Percentiles rank a stretch among this genome's conserved stretches.
Evolutionary conservation across 2,797 vertebrate species (phyloP).

Genomic region (Pygocentrus nattereri): DNA sequence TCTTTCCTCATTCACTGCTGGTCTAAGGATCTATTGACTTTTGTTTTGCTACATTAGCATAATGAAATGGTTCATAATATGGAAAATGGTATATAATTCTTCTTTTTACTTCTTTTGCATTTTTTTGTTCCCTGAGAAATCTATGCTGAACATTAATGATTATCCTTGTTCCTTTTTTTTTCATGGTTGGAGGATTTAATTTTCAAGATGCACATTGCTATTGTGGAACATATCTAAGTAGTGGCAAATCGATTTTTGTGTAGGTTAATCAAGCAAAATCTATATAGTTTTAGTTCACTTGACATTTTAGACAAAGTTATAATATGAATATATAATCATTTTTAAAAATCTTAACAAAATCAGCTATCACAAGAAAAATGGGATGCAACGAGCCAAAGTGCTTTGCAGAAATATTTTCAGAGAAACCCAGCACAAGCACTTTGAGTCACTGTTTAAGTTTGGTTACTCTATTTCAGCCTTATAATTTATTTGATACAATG

Average conservation of each 20-base stretch:
- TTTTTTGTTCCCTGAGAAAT: slow-evolving; percentile 52
- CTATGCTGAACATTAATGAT: slow-evolving; percentile 57
- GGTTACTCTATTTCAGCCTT: slow-evolving; percentile 49
- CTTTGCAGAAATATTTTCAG: slow-evolving; percentile 61
- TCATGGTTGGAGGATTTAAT: slow-evolving; percentile 26
- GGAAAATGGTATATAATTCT: slow-evolving; percentile 57
- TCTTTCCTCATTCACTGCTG: slow-evolving; percentile 52
- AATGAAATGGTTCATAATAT: slow-evolving; percentile 64
- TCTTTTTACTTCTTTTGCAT: slow-evolving; percentile 58
- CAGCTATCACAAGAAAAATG: slow-evolving; percentile 54
- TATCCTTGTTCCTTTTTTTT: slow-evolving; percentile 42
- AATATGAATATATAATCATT: slow-evolving; percentile 17
- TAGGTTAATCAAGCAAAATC: slow-evolving; percentile 70
- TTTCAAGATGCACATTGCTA: slow-evolving; percentile 51
- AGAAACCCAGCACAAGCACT: slow-evolving; percentile 79
- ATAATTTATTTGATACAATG: slow-evolving; percentile 50
- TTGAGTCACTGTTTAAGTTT: slow-evolving; percentile 68
- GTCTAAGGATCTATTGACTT: slow-evolving; percentile 61
- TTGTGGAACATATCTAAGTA: slow-evolving; percentile 57
- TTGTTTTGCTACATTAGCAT: slow-evolving; percentile 86
- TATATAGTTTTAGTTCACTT: slow-evolving; percentile 71
- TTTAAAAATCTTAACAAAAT: slow-evolving; percentile 63
- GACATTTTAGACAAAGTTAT: slow-evolving; percentile 66
- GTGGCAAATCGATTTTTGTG: slow-evolving; percentile 63
- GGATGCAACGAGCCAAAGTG: slow-evolving; percentile 56